Percentiles rank a stretch among this genome's conserved stretches.
These are phyloP conservation scores for Caenorhabditis macrosperma DNA, from an alignment of 2,888 invertebrate species.

Conservation along the genomic window DNA sequence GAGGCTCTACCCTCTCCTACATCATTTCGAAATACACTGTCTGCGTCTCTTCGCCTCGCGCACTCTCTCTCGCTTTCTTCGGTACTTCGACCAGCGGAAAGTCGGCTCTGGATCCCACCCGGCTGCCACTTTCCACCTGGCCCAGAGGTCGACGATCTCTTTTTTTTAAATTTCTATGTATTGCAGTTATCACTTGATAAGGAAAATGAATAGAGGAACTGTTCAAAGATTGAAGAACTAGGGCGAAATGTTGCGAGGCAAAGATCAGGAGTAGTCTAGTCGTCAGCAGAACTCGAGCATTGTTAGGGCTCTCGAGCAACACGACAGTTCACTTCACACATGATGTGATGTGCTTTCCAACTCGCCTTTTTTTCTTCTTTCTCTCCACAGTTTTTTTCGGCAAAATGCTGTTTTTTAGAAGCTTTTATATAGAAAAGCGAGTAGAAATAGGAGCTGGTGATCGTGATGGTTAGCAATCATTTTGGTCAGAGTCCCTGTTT, in stretches of 20 bases:
- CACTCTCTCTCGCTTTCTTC: conserved; percentile 21
- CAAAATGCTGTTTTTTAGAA: neutral
- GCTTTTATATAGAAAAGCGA: no score
- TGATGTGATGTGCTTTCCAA: conserved; percentile 4
- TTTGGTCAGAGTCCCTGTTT: no score
- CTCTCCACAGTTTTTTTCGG: neutral
- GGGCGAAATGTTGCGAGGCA: conserved; percentile 8
- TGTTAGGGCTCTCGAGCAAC: conserved; percentile 35
- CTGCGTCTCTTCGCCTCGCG: conserved; percentile 25
- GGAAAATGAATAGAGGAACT: neutral
- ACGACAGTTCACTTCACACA: conserved; percentile 41
- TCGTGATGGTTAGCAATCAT: no score
- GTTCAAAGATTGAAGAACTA: conserved; percentile 21
- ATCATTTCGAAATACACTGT: conserved; percentile 40
- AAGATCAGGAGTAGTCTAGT: conserved; percentile 43
- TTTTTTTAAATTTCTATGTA: conserved; percentile 12
- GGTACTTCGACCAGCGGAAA: conserved; percentile 28
- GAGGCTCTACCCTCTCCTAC: conserved; percentile 35
- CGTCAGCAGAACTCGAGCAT: conserved; percentile 29
- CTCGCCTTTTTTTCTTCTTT: conserved; percentile 23
- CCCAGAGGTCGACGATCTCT: conserved; percentile 6
- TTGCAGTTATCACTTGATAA: neutral
- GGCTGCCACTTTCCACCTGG: conserved; percentile 16
- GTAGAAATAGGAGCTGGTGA: no score
- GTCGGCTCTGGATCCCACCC: conserved; percentile 21